Evolutionary conservation across 1,140 invertebrate species (phyloP), one percentile per base, ranked within the genome.

Genomic region (Papilio dardanus): DNA sequence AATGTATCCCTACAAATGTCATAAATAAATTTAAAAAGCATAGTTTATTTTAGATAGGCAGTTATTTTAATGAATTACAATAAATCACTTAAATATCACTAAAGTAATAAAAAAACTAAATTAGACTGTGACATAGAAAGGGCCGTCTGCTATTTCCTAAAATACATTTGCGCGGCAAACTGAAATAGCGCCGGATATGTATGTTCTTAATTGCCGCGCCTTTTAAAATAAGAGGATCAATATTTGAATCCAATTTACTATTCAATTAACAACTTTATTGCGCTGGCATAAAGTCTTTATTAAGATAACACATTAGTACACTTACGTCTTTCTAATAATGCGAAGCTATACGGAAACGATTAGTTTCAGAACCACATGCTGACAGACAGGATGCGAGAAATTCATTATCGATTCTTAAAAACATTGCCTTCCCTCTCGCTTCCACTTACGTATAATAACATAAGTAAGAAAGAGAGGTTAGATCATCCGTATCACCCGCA

Each of bases 341-440:
- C 50, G 46, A 21, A 71, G 62, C 54, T 37, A 81, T 81, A 77
- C 88, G 90, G 90, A 90, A 90, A 90, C 88, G 88, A 92, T 92
- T 92, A 90, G 90, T 92, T 90, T 89, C 86, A 87, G 82, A 88
- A 81, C 84, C 88, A 86, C 89, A 92, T 88, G 89, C 83, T 89
- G 88, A 91, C 88, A 90, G 83, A 79, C 86, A 87, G 90, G 90
- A 92, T 90, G 88, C 84, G 83, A 90, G 83, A 83, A 87, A 88
- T 87, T 82, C 87, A 89, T 92, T 89, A 89, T 90, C 85, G 88
- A 90, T 90, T 91, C 86, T 85, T 87, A 86, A 88, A 91, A 89
- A 88, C 84, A 85, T 74, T 62, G 81, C 74, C 65, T 74, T 76
- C 74, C 58, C 3, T 89, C 81, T 77, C 84, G 21, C 75, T 88